A percentile compares a stretch with the other conserved stretches of the same genome.
phyloP scores from a whole-genome alignment of 2,797 vertebrate species.

The Poeciliopsis presidionis region DNA sequence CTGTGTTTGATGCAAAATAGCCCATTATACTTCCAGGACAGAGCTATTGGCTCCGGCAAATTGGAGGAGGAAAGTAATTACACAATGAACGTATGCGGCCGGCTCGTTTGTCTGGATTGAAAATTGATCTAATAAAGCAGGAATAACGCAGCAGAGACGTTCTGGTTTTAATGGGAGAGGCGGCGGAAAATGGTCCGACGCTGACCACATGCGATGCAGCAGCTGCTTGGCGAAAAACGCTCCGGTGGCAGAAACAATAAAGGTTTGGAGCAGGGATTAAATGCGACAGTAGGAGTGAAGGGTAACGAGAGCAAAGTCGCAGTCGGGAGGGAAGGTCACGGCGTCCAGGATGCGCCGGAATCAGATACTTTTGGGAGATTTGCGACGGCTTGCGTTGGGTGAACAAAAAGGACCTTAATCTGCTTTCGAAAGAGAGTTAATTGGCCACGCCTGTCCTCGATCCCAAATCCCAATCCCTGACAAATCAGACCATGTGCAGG shows the following conservation, averaged over 20 bases:
- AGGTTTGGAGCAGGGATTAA: slow-evolving; percentile 12
- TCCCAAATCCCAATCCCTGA: not conserved
- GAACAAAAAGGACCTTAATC: not conserved
- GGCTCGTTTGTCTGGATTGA: slow-evolving; percentile 55
- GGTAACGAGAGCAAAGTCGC: slow-evolving; percentile 6
- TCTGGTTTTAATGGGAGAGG: slow-evolving; percentile 46
- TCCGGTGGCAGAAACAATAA: slow-evolving; percentile 3
- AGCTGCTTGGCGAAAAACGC: not conserved
- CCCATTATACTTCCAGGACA: slow-evolving; percentile 57
- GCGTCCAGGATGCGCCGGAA: not conserved
- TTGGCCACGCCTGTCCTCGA: not conserved
- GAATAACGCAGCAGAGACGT: slow-evolving; percentile 42
- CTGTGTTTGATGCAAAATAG: slow-evolving; percentile 59
- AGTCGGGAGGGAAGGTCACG: not conserved
- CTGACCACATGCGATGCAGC: slow-evolving; percentile 7
- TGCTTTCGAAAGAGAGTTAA: not conserved
- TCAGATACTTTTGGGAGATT: not conserved
- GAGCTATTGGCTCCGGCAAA: slow-evolving; percentile 62
- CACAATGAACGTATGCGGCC: slow-evolving; percentile 40
- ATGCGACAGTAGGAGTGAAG: slow-evolving; percentile 3
- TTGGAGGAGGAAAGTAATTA: slow-evolving; percentile 67
- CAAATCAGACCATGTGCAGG: not conserved
- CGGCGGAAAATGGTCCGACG: slow-evolving; percentile 14
- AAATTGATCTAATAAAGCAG: slow-evolving; percentile 64
- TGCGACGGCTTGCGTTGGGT: not conserved